phyloP scores from a whole-genome alignment of 1,140 invertebrate genomes.

The Holcopasites calliopsidis region DNA sequence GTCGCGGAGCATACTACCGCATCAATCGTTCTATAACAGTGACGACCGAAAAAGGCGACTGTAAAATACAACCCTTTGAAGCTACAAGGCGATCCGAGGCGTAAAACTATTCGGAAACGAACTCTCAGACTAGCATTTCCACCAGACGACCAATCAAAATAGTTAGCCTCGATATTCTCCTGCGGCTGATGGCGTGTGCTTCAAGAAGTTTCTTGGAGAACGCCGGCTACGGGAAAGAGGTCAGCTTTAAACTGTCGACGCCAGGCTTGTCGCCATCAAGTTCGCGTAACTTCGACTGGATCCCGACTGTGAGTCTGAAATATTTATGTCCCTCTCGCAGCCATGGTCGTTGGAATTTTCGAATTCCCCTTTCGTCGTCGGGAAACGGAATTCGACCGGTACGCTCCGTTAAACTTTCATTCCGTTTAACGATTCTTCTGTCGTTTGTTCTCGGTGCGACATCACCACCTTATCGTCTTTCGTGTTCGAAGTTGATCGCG shows the following conservation, averaged over 20 bases:
- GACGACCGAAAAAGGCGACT: background rate
- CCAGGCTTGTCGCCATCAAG: background rate
- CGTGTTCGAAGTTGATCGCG: background rate
- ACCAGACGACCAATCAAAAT: background rate
- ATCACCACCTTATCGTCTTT: background rate
- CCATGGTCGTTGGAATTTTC: constrained; percentile 10
- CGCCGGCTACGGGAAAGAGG: constrained; percentile 18
- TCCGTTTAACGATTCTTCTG: constrained; percentile 1
- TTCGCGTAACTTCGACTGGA: constrained; percentile 18
- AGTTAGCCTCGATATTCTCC: background rate
- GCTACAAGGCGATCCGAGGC: background rate
- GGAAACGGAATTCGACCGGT: background rate
- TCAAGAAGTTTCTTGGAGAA: background rate
- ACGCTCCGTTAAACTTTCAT: constrained; percentile 35
- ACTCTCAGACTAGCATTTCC: background rate
- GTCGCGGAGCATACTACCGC: background rate
- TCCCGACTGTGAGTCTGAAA: constrained; percentile 24
- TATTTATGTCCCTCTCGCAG: constrained; percentile 19
- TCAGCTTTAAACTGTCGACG: constrained; percentile 49
- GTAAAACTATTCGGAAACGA: background rate
- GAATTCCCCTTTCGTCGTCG: constrained; percentile 3
- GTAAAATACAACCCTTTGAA: too few species aligned
- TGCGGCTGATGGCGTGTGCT: background rate
- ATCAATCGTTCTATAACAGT: too few species aligned
- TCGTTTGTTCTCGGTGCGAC: background rate